These are phyloP conservation scores for Idris sp. DNA, from an alignment of 1,140 invertebrate species.

Conservation along the genomic window DNA sequence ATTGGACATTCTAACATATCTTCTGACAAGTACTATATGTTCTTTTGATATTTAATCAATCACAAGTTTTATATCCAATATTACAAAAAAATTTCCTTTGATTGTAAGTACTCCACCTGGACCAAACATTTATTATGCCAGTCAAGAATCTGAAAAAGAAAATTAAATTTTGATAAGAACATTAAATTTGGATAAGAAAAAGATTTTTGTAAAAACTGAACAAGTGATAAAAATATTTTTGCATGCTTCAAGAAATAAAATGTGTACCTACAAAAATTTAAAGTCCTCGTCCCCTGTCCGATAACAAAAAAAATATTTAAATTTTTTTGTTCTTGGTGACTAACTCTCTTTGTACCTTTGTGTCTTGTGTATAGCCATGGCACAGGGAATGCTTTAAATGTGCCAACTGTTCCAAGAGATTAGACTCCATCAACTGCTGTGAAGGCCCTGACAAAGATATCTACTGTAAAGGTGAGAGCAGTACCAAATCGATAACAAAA, in stretches of 20 bases:
- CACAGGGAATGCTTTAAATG: slow-evolving; percentile 98
- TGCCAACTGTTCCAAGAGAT: slow-evolving; percentile 93
- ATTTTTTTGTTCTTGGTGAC: slow-evolving; percentile 63
- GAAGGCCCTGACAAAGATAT: slow-evolving; percentile 97
- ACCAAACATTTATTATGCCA: too few species aligned
- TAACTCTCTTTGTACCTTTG: slow-evolving; percentile 72
- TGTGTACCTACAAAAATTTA: too few species aligned
- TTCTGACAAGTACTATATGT: slow-evolving; percentile 25
- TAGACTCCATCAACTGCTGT: slow-evolving; percentile 97
- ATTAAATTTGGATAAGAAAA: too few species aligned
- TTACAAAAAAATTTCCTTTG: slow-evolving; percentile 36
- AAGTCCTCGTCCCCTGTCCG: slow-evolving; percentile 55
- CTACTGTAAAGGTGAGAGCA: slow-evolving; percentile 94
- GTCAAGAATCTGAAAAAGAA: too few species aligned
- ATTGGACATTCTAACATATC: too few species aligned
- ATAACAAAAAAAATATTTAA: slow-evolving; percentile 24
- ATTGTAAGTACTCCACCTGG: slow-evolving; percentile 25
- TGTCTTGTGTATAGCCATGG: slow-evolving; percentile 81
- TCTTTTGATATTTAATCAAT: slow-evolving; percentile 40
- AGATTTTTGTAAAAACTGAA: too few species aligned
- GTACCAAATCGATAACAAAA: slow-evolving; percentile 45
- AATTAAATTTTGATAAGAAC: too few species aligned
- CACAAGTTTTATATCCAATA: slow-evolving; percentile 37
- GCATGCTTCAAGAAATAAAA: too few species aligned
- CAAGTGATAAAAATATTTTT: too few species aligned